These are phyloP conservation scores for Volucella zonaria DNA, from an alignment of 2,888 invertebrate species.

Conservation along the genomic window DNA sequence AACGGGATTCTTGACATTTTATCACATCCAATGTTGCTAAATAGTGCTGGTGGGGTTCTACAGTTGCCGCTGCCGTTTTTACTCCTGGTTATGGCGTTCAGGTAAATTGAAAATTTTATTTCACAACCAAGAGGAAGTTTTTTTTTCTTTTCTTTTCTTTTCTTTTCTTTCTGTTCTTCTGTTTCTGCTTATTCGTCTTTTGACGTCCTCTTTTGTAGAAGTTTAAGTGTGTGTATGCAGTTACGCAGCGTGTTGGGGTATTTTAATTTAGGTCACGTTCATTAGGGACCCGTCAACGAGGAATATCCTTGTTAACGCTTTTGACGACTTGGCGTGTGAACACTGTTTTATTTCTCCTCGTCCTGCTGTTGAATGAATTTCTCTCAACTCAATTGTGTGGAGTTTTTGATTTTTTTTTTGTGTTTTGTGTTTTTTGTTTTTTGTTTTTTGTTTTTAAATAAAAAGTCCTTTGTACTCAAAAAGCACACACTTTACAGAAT, in stretches of 20 bases:
- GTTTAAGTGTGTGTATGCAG: conserved; percentile 23
- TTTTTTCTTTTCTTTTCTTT: neutral
- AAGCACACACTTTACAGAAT: conserved; percentile 1
- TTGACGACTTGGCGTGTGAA: conserved; percentile 7
- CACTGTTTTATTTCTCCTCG: neutral
- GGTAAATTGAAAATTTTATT: conserved; percentile 59
- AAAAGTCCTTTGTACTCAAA: neutral
- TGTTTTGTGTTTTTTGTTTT: too few relatives aligned
- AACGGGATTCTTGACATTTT: conserved; percentile 58
- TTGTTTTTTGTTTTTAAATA: conserved; percentile 23
- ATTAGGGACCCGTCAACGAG: conserved; percentile 45
- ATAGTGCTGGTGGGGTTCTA: neutral
- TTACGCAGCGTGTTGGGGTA: conserved; percentile 12
- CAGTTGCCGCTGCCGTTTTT: neutral
- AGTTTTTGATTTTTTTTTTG: conserved; percentile 5
- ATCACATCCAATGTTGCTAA: conserved; percentile 50
- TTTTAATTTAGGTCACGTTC: conserved; percentile 66
- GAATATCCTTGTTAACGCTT: conserved; percentile 54
- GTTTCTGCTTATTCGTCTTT: neutral
- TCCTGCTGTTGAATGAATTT: conserved; percentile 8
- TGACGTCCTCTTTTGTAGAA: neutral
- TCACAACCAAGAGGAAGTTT: conserved; percentile 11
- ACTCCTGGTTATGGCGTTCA: neutral
- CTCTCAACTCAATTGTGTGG: too few relatives aligned
- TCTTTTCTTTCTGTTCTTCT: neutral